These are phyloP conservation scores for Hanleya hanleyi DNA, from an alignment of 2,888 invertebrate species.

Conservation along the genomic window DNA sequence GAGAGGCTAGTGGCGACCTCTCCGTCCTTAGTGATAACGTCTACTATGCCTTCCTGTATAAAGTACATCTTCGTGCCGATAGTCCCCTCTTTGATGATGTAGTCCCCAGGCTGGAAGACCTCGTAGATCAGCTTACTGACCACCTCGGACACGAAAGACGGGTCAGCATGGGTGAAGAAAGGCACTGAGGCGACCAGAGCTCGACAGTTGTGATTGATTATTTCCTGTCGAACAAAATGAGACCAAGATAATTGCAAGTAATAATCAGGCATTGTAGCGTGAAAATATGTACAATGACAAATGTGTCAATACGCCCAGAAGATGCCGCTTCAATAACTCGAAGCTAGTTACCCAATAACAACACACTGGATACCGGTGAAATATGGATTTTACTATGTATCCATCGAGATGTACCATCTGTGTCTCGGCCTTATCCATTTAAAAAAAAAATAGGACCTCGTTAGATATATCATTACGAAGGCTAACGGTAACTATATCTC, in stretches of 20 bases:
- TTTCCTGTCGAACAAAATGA: conserved; percentile 79
- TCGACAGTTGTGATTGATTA: conserved; percentile 98
- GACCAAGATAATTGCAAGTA: background rate
- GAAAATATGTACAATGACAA: background rate
- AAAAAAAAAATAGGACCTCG: no score
- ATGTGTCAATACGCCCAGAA: background rate
- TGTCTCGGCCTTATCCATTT: no score
- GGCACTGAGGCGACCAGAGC: conserved; percentile 98
- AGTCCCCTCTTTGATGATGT: conserved; percentile 84
- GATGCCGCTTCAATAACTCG: no score
- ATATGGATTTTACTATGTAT: no score
- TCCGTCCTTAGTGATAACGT: conserved; percentile 81
- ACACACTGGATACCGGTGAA: no score
- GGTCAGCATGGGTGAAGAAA: conserved; percentile 98
- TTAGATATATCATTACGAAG: no score
- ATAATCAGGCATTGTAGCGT: background rate
- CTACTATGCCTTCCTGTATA: conserved; percentile 98
- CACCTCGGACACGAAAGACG: conserved; percentile 98
- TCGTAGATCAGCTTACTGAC: conserved; percentile 98
- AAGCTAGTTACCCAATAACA: no score
- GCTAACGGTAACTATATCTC: no score
- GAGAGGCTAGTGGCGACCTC: conserved; percentile 94
- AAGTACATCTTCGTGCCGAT: conserved; percentile 99
- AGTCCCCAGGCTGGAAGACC: conserved; percentile 93
- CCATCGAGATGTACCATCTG: no score